These are phyloP conservation scores for Fissipunctia ypsillon DNA, from an alignment of 2,888 invertebrate genomes.

Conservation along the genomic window DNA sequence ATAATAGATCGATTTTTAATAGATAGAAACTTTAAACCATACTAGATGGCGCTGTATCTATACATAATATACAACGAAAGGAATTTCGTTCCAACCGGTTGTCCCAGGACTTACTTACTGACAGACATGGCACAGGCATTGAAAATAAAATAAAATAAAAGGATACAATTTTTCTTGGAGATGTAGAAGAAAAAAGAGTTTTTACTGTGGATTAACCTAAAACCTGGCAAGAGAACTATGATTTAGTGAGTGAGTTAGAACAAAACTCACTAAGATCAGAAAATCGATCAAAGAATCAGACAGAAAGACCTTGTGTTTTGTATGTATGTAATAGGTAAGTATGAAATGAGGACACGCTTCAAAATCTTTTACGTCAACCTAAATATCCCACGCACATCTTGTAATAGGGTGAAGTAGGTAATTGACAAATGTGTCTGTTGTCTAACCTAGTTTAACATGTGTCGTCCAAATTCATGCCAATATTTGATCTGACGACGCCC, in stretches of 20 bases:
- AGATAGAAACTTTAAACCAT: too few relatives aligned
- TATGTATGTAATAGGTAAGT: too few relatives aligned
- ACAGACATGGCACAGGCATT: neutral
- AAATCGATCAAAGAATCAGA: too few relatives aligned
- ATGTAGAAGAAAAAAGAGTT: too few relatives aligned
- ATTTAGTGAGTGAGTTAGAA: neutral
- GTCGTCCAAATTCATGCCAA: slow-evolving; percentile 32
- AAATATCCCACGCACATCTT: slow-evolving; percentile 14
- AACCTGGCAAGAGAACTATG: neutral
- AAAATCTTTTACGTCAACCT: neutral
- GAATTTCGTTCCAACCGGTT: too few relatives aligned
- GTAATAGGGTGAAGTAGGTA: neutral
- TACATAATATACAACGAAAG: too few relatives aligned
- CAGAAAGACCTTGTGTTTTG: neutral
- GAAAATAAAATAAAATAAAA: neutral
- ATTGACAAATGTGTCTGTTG: slow-evolving; percentile 17
- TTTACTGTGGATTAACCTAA: too few relatives aligned
- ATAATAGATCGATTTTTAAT: too few relatives aligned
- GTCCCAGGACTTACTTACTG: too few relatives aligned
- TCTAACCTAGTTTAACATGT: slow-evolving; percentile 22
- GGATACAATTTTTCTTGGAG: too few relatives aligned
- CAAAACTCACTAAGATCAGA: neutral
- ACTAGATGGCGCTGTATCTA: too few relatives aligned
- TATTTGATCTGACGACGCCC: slow-evolving; percentile 34
- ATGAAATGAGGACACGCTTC: neutral